Percentiles rank a stretch among this genome's conserved stretches.
Evolutionary conservation across 2,797 vertebrate genomes (phyloP).

Genomic region (Pangasius djambal): DNA sequence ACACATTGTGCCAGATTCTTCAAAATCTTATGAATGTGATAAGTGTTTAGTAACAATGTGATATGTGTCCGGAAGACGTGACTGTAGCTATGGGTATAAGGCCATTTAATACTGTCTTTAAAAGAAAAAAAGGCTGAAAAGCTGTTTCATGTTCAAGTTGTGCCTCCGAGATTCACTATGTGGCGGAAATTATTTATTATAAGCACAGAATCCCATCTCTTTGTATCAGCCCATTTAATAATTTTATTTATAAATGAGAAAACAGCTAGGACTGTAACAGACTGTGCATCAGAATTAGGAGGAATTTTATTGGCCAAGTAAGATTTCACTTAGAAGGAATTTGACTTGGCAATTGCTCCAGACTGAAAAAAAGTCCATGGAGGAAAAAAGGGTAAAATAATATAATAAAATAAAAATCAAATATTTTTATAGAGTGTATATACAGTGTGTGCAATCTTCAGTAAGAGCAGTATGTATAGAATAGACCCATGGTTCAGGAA

Average conservation of each 20-base stretch:
- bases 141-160: background rate
- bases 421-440: background rate
- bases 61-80: background rate
- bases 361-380: too few species aligned
- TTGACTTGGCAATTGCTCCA: background rate
- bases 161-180: background rate
- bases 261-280: background rate
- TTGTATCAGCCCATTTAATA: background rate
- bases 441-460: background rate
- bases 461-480: background rate
- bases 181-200: background rate
- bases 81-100: background rate
- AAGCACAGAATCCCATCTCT: background rate
- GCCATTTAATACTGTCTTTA: background rate
- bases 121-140: background rate
- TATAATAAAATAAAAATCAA: background rate
- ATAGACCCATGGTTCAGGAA: background rate
- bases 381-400: background rate
- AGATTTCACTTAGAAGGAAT: background rate
- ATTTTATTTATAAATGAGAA: background rate
- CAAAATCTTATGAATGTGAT: background rate
- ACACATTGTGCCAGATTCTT: background rate
- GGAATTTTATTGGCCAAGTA: background rate
- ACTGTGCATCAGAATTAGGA: background rate
- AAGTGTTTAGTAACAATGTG: background rate